These are phyloP conservation scores for Drosophila mimica DNA, from an alignment of 2,888 invertebrate genomes.

Conservation along the genomic window DNA sequence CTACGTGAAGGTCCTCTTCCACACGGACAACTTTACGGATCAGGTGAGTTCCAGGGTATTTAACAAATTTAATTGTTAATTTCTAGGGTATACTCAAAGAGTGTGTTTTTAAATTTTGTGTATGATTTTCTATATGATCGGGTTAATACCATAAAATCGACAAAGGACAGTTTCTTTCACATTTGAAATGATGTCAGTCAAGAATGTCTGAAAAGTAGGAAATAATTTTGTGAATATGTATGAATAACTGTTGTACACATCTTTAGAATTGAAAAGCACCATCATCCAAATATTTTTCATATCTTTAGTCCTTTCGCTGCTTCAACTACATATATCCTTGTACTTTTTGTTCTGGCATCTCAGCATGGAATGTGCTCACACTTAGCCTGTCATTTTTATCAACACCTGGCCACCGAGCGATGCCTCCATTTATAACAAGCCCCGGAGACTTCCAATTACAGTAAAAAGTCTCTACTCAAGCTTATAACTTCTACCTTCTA, in stretches of 20 bases:
- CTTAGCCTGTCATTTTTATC: slow-evolving; percentile 21
- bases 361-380: not conserved
- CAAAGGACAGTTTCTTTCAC: not conserved
- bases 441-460: slow-evolving; percentile 64
- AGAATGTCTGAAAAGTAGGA: not conserved
- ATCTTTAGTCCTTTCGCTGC: too few relatives aligned
- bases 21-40: slow-evolving; percentile 96
- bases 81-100: not conserved
- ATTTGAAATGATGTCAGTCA: not conserved
- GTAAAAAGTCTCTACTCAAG: slow-evolving; percentile 32
- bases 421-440: slow-evolving; percentile 33
- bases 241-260: too few relatives aligned
- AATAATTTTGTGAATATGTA: not conserved
- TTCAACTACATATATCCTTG: not conserved
- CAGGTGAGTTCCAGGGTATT: slow-evolving; percentile 86
- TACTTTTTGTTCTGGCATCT: not conserved
- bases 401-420: slow-evolving; percentile 30
- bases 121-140: not conserved
- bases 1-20: slow-evolving; percentile 95
- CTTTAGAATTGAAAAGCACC: not conserved
- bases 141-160: not conserved
- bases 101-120: not conserved
- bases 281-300: not conserved
- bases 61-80: not conserved
- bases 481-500: slow-evolving; percentile 7